These are phyloP conservation scores for Cetonia aurata DNA, from an alignment of 2,888 invertebrate genomes.

Conservation along the genomic window DNA sequence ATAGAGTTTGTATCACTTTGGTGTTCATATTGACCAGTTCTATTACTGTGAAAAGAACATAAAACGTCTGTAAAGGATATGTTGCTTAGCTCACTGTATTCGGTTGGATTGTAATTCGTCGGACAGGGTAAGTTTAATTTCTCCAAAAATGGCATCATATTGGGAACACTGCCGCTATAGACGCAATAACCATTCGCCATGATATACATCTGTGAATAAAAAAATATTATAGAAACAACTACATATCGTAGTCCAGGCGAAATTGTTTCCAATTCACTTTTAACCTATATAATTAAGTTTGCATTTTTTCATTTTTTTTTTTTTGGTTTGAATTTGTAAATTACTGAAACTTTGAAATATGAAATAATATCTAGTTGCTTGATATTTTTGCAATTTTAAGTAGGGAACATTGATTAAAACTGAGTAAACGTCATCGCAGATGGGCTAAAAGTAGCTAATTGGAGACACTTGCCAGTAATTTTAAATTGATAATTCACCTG, in stretches of 20 bases:
- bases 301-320: neutral
- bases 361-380: too few relatives aligned
- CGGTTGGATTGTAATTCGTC: conserved; percentile 81
- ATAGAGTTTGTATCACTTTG: neutral
- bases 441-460: too few relatives aligned
- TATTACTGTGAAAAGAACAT: conserved; percentile 24
- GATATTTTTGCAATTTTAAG: too few relatives aligned
- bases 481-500: conserved; percentile 64
- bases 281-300: too few relatives aligned
- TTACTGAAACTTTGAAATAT: too few relatives aligned
- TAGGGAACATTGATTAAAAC: too few relatives aligned
- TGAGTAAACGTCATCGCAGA: too few relatives aligned
- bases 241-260: neutral
- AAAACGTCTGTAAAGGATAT: neutral
- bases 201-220: conserved; percentile 38
- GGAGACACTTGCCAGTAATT: neutral
- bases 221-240: neutral
- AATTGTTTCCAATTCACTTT: too few relatives aligned
- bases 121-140: conserved; percentile 76
- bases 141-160: conserved; percentile 75
- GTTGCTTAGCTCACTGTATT: conserved; percentile 67
- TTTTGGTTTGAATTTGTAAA: too few relatives aligned
- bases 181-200: conserved; percentile 43
- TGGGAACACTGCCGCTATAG: conserved; percentile 74
- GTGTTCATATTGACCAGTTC: conserved; percentile 28